A percentile compares a stretch with the other conserved stretches of the same genome.
Conservation (phyloP, 2,888 invertebrate species). For the Oasisia sp. region DNA sequence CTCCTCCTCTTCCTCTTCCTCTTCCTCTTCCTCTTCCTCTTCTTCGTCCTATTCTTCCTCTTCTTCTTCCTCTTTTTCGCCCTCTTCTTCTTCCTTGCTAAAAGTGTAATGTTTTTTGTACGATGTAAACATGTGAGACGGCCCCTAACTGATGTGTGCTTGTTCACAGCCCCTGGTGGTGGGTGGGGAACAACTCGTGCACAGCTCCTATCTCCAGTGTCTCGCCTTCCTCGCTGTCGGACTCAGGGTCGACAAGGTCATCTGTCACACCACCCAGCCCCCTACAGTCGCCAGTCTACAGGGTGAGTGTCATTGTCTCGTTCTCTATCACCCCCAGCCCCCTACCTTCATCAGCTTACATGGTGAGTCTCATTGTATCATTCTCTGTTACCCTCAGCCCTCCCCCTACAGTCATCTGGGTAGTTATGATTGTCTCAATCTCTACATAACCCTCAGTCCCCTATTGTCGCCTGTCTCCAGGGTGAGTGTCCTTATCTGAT, state of each 20-base stretch:
- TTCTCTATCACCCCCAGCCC: background rate
- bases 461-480: slow-evolving; percentile 61
- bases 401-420: too few relatives aligned
- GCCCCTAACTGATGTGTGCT: background rate
- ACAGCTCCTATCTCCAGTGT: slow-evolving; percentile 72
- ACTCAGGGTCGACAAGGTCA: slow-evolving; percentile 69
- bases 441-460: slow-evolving; percentile 57
- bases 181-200: slow-evolving; percentile 72
- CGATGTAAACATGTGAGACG: too few relatives aligned
- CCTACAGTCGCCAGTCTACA: slow-evolving; percentile 64
- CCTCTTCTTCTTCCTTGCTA: too few relatives aligned
- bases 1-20: too few relatives aligned
- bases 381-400: too few relatives aligned
- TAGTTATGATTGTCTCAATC: too few relatives aligned
- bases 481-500: background rate
- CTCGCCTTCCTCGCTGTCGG: slow-evolving; percentile 70
- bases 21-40: too few relatives aligned
- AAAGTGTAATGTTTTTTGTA: too few relatives aligned
- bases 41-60: too few relatives aligned
- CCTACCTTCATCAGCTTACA: background rate
- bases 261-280: slow-evolving; percentile 68
- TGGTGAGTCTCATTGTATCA: background rate
- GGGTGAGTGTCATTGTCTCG: slow-evolving; percentile 23
- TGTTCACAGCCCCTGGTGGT: slow-evolving; percentile 65
- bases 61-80: too few relatives aligned